A percentile compares a stretch with the other conserved stretches of the same genome.
phyloP scores from a whole-genome alignment of 2,797 vertebrate species.

The Eurystomus glaucurus region DNA sequence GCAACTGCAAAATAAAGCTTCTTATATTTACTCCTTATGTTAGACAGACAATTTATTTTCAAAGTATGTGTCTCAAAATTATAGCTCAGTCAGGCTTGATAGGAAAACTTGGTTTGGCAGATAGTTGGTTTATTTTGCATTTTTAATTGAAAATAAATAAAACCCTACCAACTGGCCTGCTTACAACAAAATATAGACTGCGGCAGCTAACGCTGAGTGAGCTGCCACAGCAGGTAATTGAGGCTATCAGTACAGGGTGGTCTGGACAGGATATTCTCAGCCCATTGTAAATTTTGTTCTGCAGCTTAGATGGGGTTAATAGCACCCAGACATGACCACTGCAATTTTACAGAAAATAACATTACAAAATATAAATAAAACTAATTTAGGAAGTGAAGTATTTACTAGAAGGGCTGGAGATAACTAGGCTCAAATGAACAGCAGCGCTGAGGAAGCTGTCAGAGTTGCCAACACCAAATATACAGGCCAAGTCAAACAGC shows the following conservation, averaged over 20 bases:
- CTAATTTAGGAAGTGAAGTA: constrained; percentile 48
- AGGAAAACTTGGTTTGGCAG: neutral
- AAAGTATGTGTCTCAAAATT: neutral
- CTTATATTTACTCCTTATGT: neutral
- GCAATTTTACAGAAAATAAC: constrained; percentile 28
- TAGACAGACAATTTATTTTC: neutral
- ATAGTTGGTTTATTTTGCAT: neutral
- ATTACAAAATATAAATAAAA: constrained; percentile 33
- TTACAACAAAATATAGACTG: neutral
- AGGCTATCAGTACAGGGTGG: neutral
- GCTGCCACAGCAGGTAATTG: neutral
- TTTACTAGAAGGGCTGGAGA: constrained; percentile 45
- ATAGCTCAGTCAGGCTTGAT: neutral
- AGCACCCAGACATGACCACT: constrained; percentile 20
- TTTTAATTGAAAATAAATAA: constrained; percentile 13
- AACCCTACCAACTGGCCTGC: neutral
- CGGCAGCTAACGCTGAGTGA: neutral
- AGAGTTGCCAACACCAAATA: neutral
- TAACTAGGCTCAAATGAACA: neutral
- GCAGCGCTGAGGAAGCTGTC: neutral
- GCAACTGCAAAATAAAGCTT: neutral
- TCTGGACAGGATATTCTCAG: constrained; percentile 22
- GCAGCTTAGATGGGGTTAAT: constrained; percentile 22
- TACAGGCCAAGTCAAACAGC: neutral
- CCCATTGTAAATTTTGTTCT: neutral